A percentile compares a stretch with the other conserved stretches of the same genome.
phyloP scores from a whole-genome alignment of 2,888 invertebrate genomes.

The Ctena decussata region DNA sequence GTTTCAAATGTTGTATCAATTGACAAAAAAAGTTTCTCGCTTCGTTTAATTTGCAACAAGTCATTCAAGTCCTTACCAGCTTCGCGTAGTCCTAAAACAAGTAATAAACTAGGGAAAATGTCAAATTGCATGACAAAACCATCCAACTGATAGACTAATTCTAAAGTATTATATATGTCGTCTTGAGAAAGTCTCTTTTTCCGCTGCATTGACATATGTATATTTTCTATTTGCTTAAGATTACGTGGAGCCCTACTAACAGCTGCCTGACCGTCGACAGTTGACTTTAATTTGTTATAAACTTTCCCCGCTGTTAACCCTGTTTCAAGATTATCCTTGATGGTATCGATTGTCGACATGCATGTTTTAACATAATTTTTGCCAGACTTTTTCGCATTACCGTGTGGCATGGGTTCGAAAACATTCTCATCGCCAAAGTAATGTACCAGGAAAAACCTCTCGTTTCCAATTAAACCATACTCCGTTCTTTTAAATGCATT shows the following conservation, averaged over 20 bases:
- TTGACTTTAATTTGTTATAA: conserved; percentile 24
- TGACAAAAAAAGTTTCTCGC: conserved; percentile 23
- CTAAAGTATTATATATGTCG: conserved; percentile 28
- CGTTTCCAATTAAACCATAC: conserved; percentile 11
- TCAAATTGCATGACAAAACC: conserved; percentile 34
- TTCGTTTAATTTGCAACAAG: conserved; percentile 9
- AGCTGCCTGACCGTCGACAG: conserved; percentile 18
- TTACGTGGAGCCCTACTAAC: conserved; percentile 15
- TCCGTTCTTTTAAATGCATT: conserved; percentile 13
- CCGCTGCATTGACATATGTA: background rate
- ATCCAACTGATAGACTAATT: conserved; percentile 33
- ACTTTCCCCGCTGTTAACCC: background rate
- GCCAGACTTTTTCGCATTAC: background rate
- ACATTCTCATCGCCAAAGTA: conserved; percentile 29
- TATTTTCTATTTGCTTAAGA: conserved; percentile 23
- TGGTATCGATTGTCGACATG: conserved; percentile 12
- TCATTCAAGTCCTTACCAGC: conserved; percentile 27
- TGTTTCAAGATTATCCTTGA: conserved; percentile 13
- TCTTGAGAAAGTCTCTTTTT: conserved; percentile 34
- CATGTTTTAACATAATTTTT: conserved; percentile 7
- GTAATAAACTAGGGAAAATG: conserved; percentile 27
- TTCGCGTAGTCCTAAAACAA: conserved; percentile 25
- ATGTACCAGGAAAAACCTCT: conserved; percentile 25
- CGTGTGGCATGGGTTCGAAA: conserved; percentile 1
- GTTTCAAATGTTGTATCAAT: conserved; percentile 19